A percentile compares a stretch with the other conserved stretches of the same genome.
Evolutionary conservation across 1,140 invertebrate genomes (phyloP).

Genomic region (Papilio polytes): DNA sequence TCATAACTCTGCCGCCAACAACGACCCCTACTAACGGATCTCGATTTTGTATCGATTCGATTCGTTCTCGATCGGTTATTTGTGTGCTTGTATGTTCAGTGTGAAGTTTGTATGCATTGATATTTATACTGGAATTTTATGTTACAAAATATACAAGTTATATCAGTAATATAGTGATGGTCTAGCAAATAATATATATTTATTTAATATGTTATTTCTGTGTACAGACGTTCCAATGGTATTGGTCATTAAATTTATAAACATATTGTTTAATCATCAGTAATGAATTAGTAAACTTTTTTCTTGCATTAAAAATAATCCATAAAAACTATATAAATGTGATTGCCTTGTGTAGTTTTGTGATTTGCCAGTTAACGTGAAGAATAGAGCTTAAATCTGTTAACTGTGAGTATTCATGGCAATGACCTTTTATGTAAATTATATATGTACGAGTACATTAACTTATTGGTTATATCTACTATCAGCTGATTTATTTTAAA

Average conservation of each 20-base stretch:
- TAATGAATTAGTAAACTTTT: too few species aligned
- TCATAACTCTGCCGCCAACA: constrained; percentile 50
- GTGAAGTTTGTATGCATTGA: background rate
- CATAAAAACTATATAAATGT: too few species aligned
- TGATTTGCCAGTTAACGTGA: background rate
- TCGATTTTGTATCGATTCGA: constrained; percentile 23
- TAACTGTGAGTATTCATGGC: background rate
- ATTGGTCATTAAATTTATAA: too few species aligned
- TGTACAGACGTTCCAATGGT: too few species aligned
- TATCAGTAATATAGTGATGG: background rate
- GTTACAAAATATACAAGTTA: background rate
- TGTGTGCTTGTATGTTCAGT: constrained; percentile 43
- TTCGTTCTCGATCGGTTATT: background rate
- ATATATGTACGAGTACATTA: background rate
- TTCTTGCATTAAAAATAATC: constrained; percentile 8
- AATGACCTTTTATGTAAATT: background rate
- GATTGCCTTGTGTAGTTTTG: background rate
- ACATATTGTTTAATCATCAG: too few species aligned
- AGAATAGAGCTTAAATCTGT: background rate
- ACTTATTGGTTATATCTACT: background rate
- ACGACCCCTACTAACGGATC: constrained; percentile 37
- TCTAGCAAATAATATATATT: background rate
- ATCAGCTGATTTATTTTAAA: background rate
- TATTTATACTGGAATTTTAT: background rate
- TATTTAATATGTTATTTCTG: background rate